Percentiles rank a stretch among this genome's conserved stretches.
Conservation (phyloP, 2,797 vertebrate genomes). For the Jordanella pulchra region DNA sequence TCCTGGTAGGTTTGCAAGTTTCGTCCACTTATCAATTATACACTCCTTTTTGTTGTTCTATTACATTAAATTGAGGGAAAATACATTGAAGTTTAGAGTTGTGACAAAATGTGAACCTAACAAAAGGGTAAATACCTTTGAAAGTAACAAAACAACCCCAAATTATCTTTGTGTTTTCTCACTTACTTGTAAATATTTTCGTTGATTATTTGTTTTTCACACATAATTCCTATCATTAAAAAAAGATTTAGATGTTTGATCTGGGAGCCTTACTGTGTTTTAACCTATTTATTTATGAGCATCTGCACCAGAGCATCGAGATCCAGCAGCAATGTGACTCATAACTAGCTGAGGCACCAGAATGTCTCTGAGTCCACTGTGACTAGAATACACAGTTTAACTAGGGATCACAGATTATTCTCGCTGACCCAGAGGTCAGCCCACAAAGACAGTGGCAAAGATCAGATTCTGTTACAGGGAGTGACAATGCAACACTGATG, state of each 20-base stretch:
- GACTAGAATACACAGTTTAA: constrained; percentile 59
- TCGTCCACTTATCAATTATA: not conserved
- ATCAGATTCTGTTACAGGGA: not conserved
- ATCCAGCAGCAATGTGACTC: constrained; percentile 53
- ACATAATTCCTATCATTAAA: not conserved
- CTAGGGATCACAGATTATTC: constrained; percentile 34
- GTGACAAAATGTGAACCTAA: constrained; percentile 1
- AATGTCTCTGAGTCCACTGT: constrained; percentile 54
- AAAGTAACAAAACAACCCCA: no score
- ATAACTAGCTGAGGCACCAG: constrained; percentile 22
- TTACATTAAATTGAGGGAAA: no score
- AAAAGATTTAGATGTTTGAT: not conserved
- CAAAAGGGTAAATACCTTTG: not conserved
- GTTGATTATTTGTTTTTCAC: not conserved
- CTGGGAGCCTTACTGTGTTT: constrained; percentile 11
- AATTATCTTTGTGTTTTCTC: no score
- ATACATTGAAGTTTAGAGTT: not conserved
- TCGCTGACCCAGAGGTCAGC: constrained; percentile 35
- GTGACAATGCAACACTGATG: not conserved
- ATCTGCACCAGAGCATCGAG: constrained; percentile 35
- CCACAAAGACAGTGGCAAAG: constrained; percentile 8
- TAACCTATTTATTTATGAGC: constrained; percentile 52
- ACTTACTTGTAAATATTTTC: no score
- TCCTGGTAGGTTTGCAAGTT: not conserved
- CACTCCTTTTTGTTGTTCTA: not conserved